Base-by-base conservation (phyloP, 2,888 invertebrate genomes). In the Apodemia hepburni region DNA sequence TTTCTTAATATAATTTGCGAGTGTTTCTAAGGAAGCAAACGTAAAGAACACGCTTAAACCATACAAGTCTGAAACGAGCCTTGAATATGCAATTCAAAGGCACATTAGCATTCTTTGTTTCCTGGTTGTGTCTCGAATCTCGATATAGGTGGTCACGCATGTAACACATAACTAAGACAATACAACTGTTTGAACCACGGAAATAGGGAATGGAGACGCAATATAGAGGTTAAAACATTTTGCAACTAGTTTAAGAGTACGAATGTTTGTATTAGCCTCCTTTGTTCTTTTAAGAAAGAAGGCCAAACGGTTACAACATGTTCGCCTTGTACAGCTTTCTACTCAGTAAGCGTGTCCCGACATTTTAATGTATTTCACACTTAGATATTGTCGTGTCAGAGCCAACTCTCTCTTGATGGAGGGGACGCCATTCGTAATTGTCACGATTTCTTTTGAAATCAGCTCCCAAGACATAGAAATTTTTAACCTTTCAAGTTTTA, bases 261-360 rank as follows among this genome's bases (percentile, higher is more conserved):
- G 71, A 74, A 73, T 72, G 80, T 80, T 82, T 80, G 80, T 75
- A 79, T 84, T 87, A 84, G 83, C 82, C 85, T 87, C 84, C 84
- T 87, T 88, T 86, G 84, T 85, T 84, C 75, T 76, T 76, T 79
- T 77, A 79, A 82, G 81, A 88, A 89, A 90, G 88, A 90, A 90
- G 90, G 91, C 85, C 90, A 85, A 72, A 73, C 75, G 79, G 76
- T 91, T 91, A 84, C 91, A 85, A 89, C 87, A 89, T 77, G 85
- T 73, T 87, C 78, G 88, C 88, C 88, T 88, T 88, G 88, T 82
- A 71, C 84, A 85, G 89, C 90, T 91, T 91, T 91, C 91, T 91
- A 91, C 85, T 87, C 80, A 74, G 80, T 79, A 74, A 85, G 82
- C 88, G 82, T 86, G 90, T 87, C 84, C 84, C 86, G 87, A 85